phyloP scores from a whole-genome alignment of 2,888 invertebrate genomes.

The Metalampra italica region DNA sequence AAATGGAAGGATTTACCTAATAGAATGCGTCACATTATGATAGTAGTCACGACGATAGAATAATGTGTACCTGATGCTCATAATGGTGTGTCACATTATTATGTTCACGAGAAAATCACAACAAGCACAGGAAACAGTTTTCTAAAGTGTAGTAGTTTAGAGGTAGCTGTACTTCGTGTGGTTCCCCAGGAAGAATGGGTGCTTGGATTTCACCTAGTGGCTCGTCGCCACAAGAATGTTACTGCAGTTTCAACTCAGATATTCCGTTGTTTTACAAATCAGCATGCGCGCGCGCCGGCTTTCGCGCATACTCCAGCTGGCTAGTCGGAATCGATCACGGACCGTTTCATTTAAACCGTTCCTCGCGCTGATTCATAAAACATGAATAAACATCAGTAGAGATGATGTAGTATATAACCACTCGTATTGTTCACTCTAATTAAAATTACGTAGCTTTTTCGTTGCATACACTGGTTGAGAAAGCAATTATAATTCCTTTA shows the following conservation, averaged over 20 bases:
- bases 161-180: not conserved
- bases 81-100: no score
- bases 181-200: not conserved
- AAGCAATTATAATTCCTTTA: not conserved
- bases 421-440: constrained; percentile 6
- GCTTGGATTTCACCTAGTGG: constrained; percentile 5
- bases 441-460: constrained; percentile 10
- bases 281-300: constrained; percentile 44
- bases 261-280: constrained; percentile 52
- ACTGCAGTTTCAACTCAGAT: constrained; percentile 30
- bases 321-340: constrained; percentile 45
- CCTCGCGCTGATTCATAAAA: constrained; percentile 43
- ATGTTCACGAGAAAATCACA: no score
- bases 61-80: no score
- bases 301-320: constrained; percentile 45
- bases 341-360: constrained; percentile 37
- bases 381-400: constrained; percentile 27
- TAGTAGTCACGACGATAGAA: no score
- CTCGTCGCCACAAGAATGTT: constrained; percentile 13
- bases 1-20: no score
- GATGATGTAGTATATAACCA: constrained; percentile 9
- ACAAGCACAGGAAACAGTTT: no score
- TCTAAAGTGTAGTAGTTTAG: no score
- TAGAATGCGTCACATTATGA: no score
- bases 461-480: not conserved